phyloP scores from a whole-genome alignment of 2,797 vertebrate genomes.

The Pogoniulus pusillus region DNA sequence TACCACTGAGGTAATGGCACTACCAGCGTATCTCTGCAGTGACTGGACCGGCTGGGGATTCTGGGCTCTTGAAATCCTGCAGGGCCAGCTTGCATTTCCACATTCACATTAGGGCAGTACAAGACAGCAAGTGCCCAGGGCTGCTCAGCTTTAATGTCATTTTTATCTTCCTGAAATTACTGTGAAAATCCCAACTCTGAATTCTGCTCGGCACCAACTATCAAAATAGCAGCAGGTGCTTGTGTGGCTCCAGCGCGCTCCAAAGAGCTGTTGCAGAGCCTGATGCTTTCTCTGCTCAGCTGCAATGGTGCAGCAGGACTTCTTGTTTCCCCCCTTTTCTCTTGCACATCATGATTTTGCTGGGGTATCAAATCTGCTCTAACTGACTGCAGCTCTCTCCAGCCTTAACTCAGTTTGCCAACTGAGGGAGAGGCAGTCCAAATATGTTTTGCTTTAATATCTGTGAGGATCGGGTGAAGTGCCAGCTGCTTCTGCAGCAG shows the following conservation, averaged over 20 bases:
- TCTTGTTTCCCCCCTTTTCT: neutral
- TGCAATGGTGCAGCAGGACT: neutral
- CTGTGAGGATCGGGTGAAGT: neutral
- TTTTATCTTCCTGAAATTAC: neutral
- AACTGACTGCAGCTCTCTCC: neutral
- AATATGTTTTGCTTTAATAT: neutral
- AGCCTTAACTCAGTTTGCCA: neutral
- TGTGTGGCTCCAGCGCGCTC: neutral
- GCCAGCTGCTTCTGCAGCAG: neutral
- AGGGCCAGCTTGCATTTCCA: neutral
- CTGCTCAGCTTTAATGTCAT: neutral
- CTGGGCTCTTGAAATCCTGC: neutral
- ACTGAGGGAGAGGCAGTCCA: neutral
- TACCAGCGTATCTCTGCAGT: neutral
- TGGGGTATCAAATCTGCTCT: neutral
- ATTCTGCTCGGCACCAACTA: neutral
- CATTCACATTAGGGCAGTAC: fast-evolving
- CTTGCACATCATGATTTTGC: neutral
- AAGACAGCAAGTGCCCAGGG: neutral
- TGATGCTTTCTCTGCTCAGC: neutral
- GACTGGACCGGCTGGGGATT: neutral
- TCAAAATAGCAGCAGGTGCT: neutral
- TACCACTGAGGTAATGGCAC: neutral
- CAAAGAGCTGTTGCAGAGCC: fast-evolving
- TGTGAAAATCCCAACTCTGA: neutral